These are phyloP conservation scores for Eristalis arbustorum DNA, from an alignment of 2,888 invertebrate species.

Conservation along the genomic window DNA sequence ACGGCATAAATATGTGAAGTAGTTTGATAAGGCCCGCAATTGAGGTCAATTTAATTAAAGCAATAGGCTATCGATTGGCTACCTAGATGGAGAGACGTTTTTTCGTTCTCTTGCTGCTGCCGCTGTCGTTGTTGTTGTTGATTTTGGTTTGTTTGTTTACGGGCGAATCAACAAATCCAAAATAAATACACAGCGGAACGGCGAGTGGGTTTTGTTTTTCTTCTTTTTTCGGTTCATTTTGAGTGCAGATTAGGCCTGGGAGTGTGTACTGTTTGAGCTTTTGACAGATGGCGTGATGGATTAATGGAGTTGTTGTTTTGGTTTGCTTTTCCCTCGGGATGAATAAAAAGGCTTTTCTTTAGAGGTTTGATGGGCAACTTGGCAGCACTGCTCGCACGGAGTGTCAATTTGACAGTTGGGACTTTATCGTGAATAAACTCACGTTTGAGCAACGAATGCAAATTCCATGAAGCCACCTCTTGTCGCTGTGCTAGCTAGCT, in stretches of 20 bases:
- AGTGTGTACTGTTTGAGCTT: background rate
- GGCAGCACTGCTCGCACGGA: too few relatives aligned
- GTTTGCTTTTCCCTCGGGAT: too few relatives aligned
- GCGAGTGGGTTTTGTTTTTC: background rate
- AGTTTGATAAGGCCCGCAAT: constrained; percentile 30
- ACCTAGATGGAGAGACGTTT: background rate
- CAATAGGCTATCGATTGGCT: background rate
- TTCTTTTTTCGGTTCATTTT: background rate
- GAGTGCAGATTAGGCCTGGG: background rate
- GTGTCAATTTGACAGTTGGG: too few relatives aligned
- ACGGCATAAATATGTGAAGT: constrained; percentile 2
- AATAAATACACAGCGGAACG: background rate
- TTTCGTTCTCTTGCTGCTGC: background rate
- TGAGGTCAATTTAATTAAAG: constrained; percentile 34
- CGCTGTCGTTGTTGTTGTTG: background rate
- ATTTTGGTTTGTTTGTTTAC: background rate
- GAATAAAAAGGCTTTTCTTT: too few relatives aligned
- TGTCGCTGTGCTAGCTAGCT: too few relatives aligned
- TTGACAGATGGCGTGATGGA: too few relatives aligned
- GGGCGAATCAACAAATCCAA: background rate
- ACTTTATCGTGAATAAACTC: too few relatives aligned
- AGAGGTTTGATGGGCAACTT: too few relatives aligned
- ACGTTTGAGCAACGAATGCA: too few relatives aligned
- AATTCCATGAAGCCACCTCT: too few relatives aligned
- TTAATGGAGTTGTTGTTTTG: too few relatives aligned